Conservation (phyloP, 2,888 invertebrate genomes). For the Sphaerophoria taeniata region DNA sequence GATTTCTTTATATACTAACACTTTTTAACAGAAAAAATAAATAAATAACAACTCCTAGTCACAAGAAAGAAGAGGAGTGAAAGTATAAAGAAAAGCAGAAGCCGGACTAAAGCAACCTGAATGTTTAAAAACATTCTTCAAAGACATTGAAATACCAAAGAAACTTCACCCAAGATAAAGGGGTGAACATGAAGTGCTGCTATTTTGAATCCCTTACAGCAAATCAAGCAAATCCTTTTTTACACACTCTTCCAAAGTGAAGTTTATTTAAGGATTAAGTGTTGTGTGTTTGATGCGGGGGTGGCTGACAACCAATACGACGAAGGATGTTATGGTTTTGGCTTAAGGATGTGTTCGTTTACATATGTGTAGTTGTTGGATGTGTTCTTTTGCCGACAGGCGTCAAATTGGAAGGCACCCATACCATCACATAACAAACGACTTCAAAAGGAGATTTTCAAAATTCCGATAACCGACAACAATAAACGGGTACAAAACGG, state of each 20-base stretch:
- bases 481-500: conserved; percentile 57
- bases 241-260: conserved; percentile 73
- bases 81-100: neutral
- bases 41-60: conserved; percentile 53
- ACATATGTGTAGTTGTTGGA: conserved; percentile 51
- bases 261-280: conserved; percentile 75
- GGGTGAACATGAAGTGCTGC: conserved; percentile 53
- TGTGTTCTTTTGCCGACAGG: conserved; percentile 62
- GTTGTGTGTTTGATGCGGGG: conserved; percentile 48
- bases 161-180: conserved; percentile 19
- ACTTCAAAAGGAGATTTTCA: conserved; percentile 74
- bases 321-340: conserved; percentile 12
- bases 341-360: conserved; percentile 45
- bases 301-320: conserved; percentile 14
- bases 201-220: conserved; percentile 74
- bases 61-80: neutral
- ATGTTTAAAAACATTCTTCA: conserved; percentile 63
- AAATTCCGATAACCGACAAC: conserved; percentile 74
- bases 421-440: conserved; percentile 70
- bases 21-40: conserved; percentile 46
- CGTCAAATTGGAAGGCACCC: conserved; percentile 73
- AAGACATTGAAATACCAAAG: conserved; percentile 58
- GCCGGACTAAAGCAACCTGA: conserved; percentile 54
- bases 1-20: conserved; percentile 57
- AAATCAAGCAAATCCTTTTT: conserved; percentile 75